phyloP scores from a whole-genome alignment of 2,113 vertebrate genomes.

The Garra rufa region DNA sequence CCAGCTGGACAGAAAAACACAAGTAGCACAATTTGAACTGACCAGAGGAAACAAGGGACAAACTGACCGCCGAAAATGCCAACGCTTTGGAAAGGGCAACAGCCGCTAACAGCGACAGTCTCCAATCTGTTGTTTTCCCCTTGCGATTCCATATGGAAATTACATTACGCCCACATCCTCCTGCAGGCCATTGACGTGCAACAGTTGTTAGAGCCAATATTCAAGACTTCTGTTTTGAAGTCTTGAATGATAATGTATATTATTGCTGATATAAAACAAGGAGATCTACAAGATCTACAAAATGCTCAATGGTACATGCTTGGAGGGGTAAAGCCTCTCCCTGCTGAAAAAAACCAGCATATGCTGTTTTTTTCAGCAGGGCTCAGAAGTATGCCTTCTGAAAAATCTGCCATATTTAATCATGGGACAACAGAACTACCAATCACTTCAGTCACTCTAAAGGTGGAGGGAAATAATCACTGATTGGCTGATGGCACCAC shows the following conservation, averaged over 20 bases:
- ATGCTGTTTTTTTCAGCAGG: too few relatives aligned
- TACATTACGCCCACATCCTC: not conserved
- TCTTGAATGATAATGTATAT: too few relatives aligned
- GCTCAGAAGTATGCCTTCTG: not conserved
- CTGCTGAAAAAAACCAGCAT: too few relatives aligned
- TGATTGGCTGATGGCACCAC: too few relatives aligned
- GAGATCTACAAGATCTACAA: too few relatives aligned
- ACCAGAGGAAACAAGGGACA: conserved; percentile 42
- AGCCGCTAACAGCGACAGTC: conserved; percentile 37
- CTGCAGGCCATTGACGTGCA: not conserved
- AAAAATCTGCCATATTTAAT: not conserved
- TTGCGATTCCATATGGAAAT: conserved; percentile 41
- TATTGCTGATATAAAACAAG: not conserved
- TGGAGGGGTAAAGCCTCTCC: too few relatives aligned
- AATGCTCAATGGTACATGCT: not conserved
- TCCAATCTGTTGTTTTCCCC: conserved; percentile 47
- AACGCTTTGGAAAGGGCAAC: conserved; percentile 59
- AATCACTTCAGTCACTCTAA: not conserved
- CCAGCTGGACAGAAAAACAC: conserved; percentile 35
- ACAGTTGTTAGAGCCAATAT: conserved; percentile 16
- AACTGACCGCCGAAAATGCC: conserved; percentile 46
- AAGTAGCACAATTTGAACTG: conserved; percentile 45
- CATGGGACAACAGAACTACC: not conserved
- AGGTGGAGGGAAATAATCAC: not conserved
- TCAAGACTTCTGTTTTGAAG: not conserved